A percentile compares a stretch with the other conserved stretches of the same genome.
phyloP scores from a whole-genome alignment of 2,113 vertebrate species.

The Petaurus breviceps region DNA sequence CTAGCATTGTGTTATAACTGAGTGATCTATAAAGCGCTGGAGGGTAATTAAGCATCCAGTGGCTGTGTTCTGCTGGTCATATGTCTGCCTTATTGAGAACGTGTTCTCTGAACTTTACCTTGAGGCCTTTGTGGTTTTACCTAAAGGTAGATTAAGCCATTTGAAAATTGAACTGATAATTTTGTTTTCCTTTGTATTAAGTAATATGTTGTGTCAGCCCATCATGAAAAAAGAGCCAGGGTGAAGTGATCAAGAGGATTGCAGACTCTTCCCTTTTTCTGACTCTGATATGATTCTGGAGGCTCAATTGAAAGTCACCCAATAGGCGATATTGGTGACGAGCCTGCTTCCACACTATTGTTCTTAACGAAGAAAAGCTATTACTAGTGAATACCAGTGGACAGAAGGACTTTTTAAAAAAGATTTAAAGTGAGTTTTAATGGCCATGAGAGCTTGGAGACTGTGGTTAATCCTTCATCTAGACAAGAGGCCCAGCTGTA shows the following conservation, averaged over 20 bases:
- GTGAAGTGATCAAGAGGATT: background rate
- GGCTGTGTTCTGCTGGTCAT: background rate
- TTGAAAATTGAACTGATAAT: background rate
- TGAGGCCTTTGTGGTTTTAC: background rate
- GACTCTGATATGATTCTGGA: background rate
- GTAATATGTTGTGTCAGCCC: slow-evolving; percentile 12
- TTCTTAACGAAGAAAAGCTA: background rate
- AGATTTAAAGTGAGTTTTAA: slow-evolving; percentile 47
- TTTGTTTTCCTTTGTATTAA: slow-evolving; percentile 3
- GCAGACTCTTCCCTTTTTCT: background rate
- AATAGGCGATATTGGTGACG: background rate
- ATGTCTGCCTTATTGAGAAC: background rate
- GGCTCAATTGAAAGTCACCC: background rate
- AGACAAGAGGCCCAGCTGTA: background rate
- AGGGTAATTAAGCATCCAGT: background rate
- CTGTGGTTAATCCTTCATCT: background rate
- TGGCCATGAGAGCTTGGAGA: background rate
- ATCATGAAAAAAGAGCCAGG: slow-evolving; percentile 10
- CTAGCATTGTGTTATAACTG: background rate
- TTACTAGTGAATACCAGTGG: background rate
- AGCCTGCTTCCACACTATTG: background rate
- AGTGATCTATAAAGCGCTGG: background rate
- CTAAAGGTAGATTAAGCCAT: background rate
- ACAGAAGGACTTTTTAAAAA: background rate
- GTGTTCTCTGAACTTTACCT: background rate